Evolutionary conservation across 2,797 vertebrate genomes (phyloP), one percentile per base, ranked within the genome.

Genomic region (Enteromius fasciolatus): DNA sequence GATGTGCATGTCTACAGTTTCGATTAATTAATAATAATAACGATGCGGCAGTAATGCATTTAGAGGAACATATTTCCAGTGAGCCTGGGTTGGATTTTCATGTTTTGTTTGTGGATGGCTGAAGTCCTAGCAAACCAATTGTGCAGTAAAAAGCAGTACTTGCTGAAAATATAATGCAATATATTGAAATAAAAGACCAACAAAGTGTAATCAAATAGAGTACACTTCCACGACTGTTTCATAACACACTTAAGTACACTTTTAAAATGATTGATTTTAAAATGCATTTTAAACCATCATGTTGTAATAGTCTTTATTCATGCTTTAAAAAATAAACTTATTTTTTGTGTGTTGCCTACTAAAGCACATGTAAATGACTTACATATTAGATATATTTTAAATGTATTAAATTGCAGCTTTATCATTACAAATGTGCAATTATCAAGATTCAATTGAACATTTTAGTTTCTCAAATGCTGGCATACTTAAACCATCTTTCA

Each of bases 71-170:
- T 41, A 41, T 41, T 41, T 41, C 9, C 39, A 10, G 0, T 41
- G 10, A 41, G 39, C 39, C 39, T 41, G 39, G 39, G 39, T 39
- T 39, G 39, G 39, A 41, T 41, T 25, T 31, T 80, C 44, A 52
- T 52, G 12, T 84, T 83, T 78, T 85, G 15, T 68, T 83, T 70
- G 69, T 83, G 33, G n/a, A 68, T 31, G 15, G n/a, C 23, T 17
- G 20, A 82, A 54, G 63, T 84, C 69, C 76, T 68, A 17, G 69
- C 70, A 25, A 69, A 77, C n/a, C 23, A 77, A 57, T 44, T 77
- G 44, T 54, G n/a, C 52, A 54, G 3, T 2, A 39, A 12, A n/a
- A 66, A 3, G 11, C 39, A 23, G 67, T 44, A 44, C 1, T 69
- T 25, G 17, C 63, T 36, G 4, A 10, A 9, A 39, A 39, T 39